A percentile compares a stretch with the other conserved stretches of the same genome.
These are phyloP conservation scores for Pristionchus exspectatus DNA, from an alignment of 2,888 invertebrate species.

Conservation along the genomic window DNA sequence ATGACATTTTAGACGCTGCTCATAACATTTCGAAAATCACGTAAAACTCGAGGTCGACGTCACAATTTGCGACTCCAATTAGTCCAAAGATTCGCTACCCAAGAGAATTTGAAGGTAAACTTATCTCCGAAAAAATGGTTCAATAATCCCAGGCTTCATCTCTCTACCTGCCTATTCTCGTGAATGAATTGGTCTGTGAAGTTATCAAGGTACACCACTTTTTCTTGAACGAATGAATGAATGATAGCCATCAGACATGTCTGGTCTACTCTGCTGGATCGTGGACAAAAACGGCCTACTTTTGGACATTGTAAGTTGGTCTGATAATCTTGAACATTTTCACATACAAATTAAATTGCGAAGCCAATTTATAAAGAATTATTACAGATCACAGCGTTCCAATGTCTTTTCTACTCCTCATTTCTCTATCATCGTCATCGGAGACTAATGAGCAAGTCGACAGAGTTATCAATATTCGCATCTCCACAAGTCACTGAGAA, in stretches of 20 bases:
- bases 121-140: background rate
- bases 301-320: background rate
- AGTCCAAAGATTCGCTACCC: background rate
- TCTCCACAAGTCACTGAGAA: slow-evolving; percentile 27
- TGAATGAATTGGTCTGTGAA: slow-evolving; percentile 14
- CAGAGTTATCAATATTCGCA: background rate
- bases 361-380: background rate
- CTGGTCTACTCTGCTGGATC: background rate
- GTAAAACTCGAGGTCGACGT: background rate
- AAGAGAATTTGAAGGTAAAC: slow-evolving; percentile 31
- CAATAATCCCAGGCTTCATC: background rate
- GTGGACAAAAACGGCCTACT: background rate
- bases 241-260: background rate
- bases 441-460: background rate
- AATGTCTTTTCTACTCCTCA: slow-evolving; percentile 21
- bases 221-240: background rate
- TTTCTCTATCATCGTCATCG: background rate
- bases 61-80: background rate
- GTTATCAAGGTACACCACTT: background rate
- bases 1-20: slow-evolving; percentile 21
- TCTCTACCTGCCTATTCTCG: slow-evolving; percentile 10
- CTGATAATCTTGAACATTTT: too few species aligned
- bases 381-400: slow-evolving; percentile 27
- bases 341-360: background rate
- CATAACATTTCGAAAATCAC: background rate